A percentile compares a stretch with the other conserved stretches of the same genome.
phyloP scores from a whole-genome alignment of 2,797 vertebrate genomes.

The Gobio occitaniae region DNA sequence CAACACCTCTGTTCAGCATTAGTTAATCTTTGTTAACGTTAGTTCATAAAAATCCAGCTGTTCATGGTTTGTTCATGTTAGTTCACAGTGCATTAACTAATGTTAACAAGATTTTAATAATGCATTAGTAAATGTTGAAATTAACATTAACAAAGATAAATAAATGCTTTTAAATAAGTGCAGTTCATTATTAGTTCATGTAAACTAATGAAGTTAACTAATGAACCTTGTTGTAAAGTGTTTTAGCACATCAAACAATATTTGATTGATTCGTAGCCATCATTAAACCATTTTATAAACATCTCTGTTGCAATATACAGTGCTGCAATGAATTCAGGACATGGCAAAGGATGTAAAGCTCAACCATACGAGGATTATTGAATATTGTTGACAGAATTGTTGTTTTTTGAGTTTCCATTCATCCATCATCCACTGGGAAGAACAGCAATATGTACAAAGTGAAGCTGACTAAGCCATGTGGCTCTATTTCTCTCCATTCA shows the following conservation, averaged over 20 bases:
- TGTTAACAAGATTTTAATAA: no score
- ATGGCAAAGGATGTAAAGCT: conserved; percentile 19
- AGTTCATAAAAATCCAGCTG: no score
- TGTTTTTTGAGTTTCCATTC: conserved; percentile 22
- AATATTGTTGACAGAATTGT: conserved; percentile 25
- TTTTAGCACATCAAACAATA: not conserved
- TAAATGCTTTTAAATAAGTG: no score
- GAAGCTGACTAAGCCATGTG: conserved; percentile 3
- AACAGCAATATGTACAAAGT: conserved; percentile 9
- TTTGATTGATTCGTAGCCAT: not conserved
- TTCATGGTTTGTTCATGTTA: no score
- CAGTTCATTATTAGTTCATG: no score
- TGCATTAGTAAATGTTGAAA: no score
- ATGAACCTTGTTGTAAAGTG: not conserved
- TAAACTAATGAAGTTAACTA: no score
- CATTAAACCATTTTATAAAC: not conserved
- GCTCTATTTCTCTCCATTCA: conserved; percentile 26
- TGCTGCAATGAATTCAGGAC: conserved; percentile 2
- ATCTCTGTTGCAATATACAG: not conserved
- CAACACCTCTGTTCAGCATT: no score
- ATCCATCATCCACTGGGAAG: not conserved
- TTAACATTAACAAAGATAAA: no score
- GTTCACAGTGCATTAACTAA: no score
- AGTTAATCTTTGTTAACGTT: no score
- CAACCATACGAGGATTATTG: not conserved